Percentiles rank a stretch among this genome's conserved stretches.
Evolutionary conservation across 2,797 vertebrate species (phyloP).

Genomic region (Novumbra hubbsi): DNA sequence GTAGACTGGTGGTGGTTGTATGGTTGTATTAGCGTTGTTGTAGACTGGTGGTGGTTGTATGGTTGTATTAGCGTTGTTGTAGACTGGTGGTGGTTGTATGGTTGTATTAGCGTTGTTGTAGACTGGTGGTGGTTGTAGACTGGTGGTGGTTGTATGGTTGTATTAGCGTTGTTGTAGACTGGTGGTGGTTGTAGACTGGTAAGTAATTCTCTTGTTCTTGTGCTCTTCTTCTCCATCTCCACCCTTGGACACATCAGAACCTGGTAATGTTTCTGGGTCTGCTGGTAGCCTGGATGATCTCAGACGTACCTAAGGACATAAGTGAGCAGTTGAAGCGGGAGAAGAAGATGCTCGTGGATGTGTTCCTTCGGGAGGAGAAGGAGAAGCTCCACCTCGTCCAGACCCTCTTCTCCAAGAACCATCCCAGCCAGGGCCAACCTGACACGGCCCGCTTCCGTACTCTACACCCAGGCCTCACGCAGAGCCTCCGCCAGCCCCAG

Average conservation of each 20-base stretch:
- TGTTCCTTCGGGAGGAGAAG: slow-evolving; percentile 91
- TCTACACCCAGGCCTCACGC: slow-evolving; percentile 42
- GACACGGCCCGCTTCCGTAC: slow-evolving; percentile 59
- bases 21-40: too few species aligned
- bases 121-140: too few species aligned
- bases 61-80: too few species aligned
- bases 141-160: too few species aligned
- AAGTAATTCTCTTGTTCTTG: background rate
- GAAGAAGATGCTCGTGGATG: slow-evolving; percentile 88
- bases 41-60: too few species aligned
- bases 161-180: too few species aligned
- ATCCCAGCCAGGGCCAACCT: slow-evolving; percentile 29
- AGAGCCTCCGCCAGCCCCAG: slow-evolving; percentile 18
- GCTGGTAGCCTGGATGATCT: slow-evolving; percentile 94
- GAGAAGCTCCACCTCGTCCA: slow-evolving; percentile 89
- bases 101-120: too few species aligned
- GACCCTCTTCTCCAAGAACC: slow-evolving; percentile 77
- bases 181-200: background rate
- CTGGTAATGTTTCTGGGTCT: slow-evolving; percentile 95
- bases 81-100: too few species aligned
- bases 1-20: too few species aligned
- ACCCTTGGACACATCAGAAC: slow-evolving; percentile 72
- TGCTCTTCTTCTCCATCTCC: background rate
- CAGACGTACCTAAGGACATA: slow-evolving; percentile 92
- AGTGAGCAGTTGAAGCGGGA: slow-evolving; percentile 93